These are phyloP conservation scores for Cynodonichthys magdalenae DNA, from an alignment of 2,797 vertebrate genomes.

Conservation along the genomic window DNA sequence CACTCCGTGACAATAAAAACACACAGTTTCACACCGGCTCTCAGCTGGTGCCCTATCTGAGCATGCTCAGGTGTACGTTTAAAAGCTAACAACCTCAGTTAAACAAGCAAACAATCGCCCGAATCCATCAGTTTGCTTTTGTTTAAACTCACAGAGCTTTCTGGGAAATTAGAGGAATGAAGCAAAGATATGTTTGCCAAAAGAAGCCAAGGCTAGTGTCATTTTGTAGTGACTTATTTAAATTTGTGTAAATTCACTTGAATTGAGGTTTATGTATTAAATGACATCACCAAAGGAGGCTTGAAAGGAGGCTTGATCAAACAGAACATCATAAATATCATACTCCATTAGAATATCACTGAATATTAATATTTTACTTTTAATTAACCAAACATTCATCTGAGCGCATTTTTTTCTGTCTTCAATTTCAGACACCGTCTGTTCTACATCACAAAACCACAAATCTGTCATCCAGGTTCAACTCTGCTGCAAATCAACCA, in stretches of 20 bases:
- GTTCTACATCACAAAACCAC: conserved; percentile 49
- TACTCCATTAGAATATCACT: not conserved
- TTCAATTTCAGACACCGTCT: conserved; percentile 62
- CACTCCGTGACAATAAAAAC: conserved; percentile 13
- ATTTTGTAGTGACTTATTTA: conserved; percentile 8
- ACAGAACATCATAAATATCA: conserved; percentile 1
- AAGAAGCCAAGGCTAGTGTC: not conserved
- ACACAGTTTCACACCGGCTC: not conserved
- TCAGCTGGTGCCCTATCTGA: conserved; percentile 43
- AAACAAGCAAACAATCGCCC: conserved; percentile 29
- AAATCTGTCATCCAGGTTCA: conserved; percentile 16
- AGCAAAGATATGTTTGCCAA: not conserved
- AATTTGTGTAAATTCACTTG: not conserved
- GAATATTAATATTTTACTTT: conserved; percentile 13
- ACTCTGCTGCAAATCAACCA: conserved; percentile 5
- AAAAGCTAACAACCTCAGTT: conserved; percentile 20
- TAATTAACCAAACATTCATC: conserved; percentile 22
- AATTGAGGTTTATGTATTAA: not conserved
- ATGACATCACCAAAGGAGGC: not conserved
- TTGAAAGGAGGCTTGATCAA: not conserved
- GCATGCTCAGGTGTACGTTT: conserved; percentile 47
- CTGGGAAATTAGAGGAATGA: conserved; percentile 4
- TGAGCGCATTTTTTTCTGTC: conserved; percentile 31
- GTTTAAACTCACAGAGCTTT: conserved; percentile 25
- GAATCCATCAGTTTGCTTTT: conserved; percentile 20